Evolutionary conservation across 1,140 invertebrate genomes (phyloP), one percentile per base, ranked within the genome.

Genomic region (Nephotettix cincticeps): DNA sequence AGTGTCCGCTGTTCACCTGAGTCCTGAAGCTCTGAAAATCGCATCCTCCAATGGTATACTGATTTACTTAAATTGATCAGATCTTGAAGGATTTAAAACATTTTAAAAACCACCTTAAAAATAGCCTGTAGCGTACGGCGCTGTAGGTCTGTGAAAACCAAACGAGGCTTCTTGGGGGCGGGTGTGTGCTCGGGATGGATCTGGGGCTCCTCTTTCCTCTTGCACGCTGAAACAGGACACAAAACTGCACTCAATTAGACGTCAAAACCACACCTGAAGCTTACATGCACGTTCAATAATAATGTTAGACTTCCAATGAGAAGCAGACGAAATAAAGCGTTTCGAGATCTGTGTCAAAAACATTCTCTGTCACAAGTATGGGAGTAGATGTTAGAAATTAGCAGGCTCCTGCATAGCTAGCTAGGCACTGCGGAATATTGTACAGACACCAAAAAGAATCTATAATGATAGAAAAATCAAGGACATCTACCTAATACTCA

Each of bases 91-190:
- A 51, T 9, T 51, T 51, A 51, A 51, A 51, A 9, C 6, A 51
- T 51, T 19, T 17, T 51, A 19, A 19, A 19, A 51, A 80, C 81
- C 83, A 96, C 93, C 89, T 97, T 97, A 91, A 97, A 96, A 92
- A 97, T 97, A 88, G 97, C 98, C 89, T 99, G 97, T 83, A 99
- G 90, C 83, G 98, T 99, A 88, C 97, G 93, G 81, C 98, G 90
- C 86, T 99, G 98, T 79, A 99, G 94, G 87, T 99, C 98, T 80
- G 98, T 99, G 88, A 99, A 99, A 86, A 99, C 98, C 83, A 99
- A 91, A 81, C 98, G 93, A 72, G 97, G 97, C 86, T 99, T 99
- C 90, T 99, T 99, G 82, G 94, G 94, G 75, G 93, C 91, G 85
- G 91, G 89, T 90, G 87, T 84, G 85, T 91, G 90, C 82, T 93